Evolutionary conservation across 2,113 vertebrate species (phyloP).

Genomic region (Paralichthys olivaceus): DNA sequence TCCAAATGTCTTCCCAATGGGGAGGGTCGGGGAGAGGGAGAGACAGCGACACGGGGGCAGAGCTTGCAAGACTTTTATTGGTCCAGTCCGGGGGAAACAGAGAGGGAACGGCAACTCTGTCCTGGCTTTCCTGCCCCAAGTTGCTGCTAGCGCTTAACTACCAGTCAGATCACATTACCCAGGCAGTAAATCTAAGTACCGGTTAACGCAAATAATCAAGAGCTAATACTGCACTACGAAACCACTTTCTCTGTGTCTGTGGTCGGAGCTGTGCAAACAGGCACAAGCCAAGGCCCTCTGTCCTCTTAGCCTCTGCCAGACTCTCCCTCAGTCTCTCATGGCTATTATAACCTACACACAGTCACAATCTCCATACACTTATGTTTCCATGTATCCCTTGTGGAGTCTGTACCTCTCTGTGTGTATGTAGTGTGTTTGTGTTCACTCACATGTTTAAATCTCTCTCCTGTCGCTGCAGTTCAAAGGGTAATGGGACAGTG

Average conservation of each 20-base stretch:
- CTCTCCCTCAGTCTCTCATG: conserved; percentile 43
- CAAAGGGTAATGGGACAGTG: conserved; percentile 65
- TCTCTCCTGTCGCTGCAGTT: conserved; percentile 41
- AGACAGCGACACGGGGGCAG: conserved; percentile 54
- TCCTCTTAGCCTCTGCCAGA: conserved; percentile 46
- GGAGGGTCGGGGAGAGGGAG: conserved; percentile 72
- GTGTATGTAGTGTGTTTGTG: conserved; percentile 19
- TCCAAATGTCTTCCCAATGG: conserved; percentile 90
- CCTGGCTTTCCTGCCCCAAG: conserved; percentile 77
- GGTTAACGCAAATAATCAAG: conserved; percentile 80
- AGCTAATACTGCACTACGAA: conserved; percentile 76
- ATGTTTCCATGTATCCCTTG: conserved; percentile 18
- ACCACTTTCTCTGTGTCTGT: conserved; percentile 77
- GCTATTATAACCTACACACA: conserved; percentile 45
- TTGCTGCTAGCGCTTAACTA: conserved; percentile 83
- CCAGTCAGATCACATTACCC: conserved; percentile 79
- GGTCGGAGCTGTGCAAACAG: conserved; percentile 72
- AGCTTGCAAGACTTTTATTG: conserved; percentile 80
- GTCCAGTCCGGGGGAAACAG: conserved; percentile 78
- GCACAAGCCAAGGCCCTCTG: conserved; percentile 47
- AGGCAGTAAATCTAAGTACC: conserved; percentile 81
- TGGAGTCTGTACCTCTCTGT: neutral
- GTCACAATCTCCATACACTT: conserved; percentile 30
- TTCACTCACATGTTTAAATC: conserved; percentile 39
- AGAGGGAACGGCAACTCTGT: conserved; percentile 74